Base-by-base conservation (phyloP, 1,140 invertebrate genomes). In the Camponotus floridanus region DNA sequence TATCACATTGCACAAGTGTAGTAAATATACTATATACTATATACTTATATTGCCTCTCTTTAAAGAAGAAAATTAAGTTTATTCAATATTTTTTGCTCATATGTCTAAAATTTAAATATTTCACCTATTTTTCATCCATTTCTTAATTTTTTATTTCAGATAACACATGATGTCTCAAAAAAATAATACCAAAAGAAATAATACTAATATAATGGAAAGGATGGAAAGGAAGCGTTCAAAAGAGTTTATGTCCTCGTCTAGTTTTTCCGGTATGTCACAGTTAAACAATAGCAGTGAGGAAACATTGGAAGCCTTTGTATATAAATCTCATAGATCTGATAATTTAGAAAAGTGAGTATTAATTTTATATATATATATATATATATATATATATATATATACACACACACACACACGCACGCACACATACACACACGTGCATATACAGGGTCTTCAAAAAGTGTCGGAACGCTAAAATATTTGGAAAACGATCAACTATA, bases 241-340 rank as follows among this genome's bases (percentile, higher is more conserved):
- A 73, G 93, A 95, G 68, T 83, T 95, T 84, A 95, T 94, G 93
- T 94, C 93, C 85, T 95, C 94, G 85, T 94, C 93, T 70, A 95
- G 94, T 88, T 92, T 95, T 76, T 95, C 94, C 36, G 94, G 94
- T 65, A 94, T 95, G 94, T 95, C 94, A 15, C 94, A 95, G 85
- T 89, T 95, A 76, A 95, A 94, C 9, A 94, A 94, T 86, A 94
- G 94, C 85, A 95, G 94, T 87, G 94, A 95, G 71, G 94, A 95
- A 86, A 88, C 93, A 26, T 88, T 95, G 39, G 94, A 95, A 86
- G 93, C 94, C n/a, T 92, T 94, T 85, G 90, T 95, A 62, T 92
- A 94, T 79, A 93, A 92, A 85, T 91, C 92, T 57, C 91, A 92
- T 73, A 93, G 92, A 87, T 86, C 90, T 31, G 91, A 93, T 71